Evolutionary conservation across 1,140 invertebrate genomes (phyloP), one percentile per base, ranked within the genome.

Genomic region (Drosophila grimshawi): DNA sequence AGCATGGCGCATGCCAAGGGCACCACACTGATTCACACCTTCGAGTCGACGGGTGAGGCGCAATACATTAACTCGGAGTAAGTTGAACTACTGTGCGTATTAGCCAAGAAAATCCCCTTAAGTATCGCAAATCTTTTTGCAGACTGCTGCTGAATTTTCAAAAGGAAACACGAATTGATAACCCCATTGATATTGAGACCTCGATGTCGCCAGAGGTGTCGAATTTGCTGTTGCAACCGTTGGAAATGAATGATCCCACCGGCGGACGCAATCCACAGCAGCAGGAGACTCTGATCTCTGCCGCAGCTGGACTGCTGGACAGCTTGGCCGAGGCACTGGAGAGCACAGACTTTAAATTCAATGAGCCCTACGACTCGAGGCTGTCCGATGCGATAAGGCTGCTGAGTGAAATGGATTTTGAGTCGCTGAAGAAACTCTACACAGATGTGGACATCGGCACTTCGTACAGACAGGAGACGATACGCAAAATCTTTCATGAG

Each of bases 401-500:
- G 10, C 93, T 95, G 64, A 93, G 94, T 5, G 93, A 93, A 78
- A 86, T 95, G 57, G 93, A 94, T 27, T 93, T 93, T 41, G 91
- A 93, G 0, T 93, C 93, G 1, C 91, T 95, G 8, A 92, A 92
- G 2, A 92, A 93, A 33, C 90, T 95, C 0, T 94, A 95, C 74
- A 91, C 93, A 2, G 93, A 94, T 51, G 91, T 95, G 6, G 93
- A 94, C 8, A 86, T 95, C 3, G 94, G 95, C 3, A 95, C 95
- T 0, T 95, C 94, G 51, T 95, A 95, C 72, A 93, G 94, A 2
- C 93, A 95, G 78, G 95, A 95, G 78, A 95, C 95, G 0, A 94
- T 94, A 30, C 93, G 95, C 37, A 96, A 96, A 78, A 95, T 96
- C 67, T 96, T 96, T 80, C 92, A 96, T 66, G 95, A 96, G 86